Evolutionary conservation across 2,888 invertebrate genomes (phyloP).

Genomic region (Abrostola triplasia): DNA sequence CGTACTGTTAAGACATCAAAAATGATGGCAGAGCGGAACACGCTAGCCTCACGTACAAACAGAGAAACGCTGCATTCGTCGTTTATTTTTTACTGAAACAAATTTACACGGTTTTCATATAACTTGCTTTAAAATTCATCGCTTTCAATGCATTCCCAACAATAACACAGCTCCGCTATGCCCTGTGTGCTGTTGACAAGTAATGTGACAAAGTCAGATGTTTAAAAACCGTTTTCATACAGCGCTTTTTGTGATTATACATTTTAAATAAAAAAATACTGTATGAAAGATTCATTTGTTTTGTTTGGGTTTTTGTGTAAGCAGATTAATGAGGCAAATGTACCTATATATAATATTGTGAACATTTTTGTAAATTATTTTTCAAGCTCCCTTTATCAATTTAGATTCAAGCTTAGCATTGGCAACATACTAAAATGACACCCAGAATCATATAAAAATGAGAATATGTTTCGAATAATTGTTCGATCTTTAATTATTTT

Average conservation of each 20-base stretch:
- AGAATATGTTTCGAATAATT: too few species aligned
- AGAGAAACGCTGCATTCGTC: not conserved
- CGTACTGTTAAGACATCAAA: too few species aligned
- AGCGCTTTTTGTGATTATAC: not conserved
- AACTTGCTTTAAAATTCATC: not conserved
- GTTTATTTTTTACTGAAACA: not conserved
- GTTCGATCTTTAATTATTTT: too few species aligned
- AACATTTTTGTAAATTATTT: too few species aligned
- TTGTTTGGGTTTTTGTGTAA: too few species aligned
- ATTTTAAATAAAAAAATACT: not conserved
- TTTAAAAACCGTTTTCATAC: not conserved
- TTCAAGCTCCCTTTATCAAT: too few species aligned
- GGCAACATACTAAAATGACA: too few species aligned
- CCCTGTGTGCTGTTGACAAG: not conserved
- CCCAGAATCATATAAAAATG: too few species aligned
- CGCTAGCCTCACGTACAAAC: not conserved
- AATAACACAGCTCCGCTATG: not conserved
- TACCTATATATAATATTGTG: too few species aligned
- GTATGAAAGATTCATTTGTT: too few species aligned
- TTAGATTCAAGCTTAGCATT: too few species aligned
- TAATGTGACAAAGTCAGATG: not conserved
- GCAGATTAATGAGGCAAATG: too few species aligned
- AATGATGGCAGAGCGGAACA: not conserved
- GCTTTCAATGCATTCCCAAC: not conserved
- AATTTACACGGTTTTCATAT: not conserved